Base-by-base conservation (phyloP, 2,888 invertebrate species). In the Sycophila texana region DNA sequence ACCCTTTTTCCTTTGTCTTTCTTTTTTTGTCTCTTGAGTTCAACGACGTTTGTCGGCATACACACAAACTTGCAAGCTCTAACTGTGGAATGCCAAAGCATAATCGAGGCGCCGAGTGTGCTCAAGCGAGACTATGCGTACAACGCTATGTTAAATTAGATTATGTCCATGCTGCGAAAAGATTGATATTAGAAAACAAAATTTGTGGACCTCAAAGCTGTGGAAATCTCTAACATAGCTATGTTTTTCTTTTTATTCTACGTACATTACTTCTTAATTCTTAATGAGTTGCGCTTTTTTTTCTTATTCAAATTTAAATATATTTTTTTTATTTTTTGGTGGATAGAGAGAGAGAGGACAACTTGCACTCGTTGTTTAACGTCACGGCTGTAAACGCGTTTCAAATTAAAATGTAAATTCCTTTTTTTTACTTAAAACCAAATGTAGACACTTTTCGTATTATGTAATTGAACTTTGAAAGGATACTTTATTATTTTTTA, bases 131-230 rank as follows among this genome's bases (percentile, higher is more conserved):
- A 77, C 74, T 72, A 79, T 16, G 18, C 26, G 20, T 47, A 53
- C 13, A 16, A 70, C 58, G 68, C 47, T 51, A 53, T 39, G 60
- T 58, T 63, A 68, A 76, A 76, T 55, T 63, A n/a, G 61, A 75
- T 60, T 74, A 74, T 67, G 18, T 76, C 51, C 76, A 81, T 72
- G 74, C 81, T 78, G 63, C 72, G 73, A 18, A 71, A 20, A 80
- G 22, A 72, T 49, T 77, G 71, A 73, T 60, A 74, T 81, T 77
- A 81, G 61, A 73, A 78, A 78, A 78, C 67, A 72, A 78, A 75
- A 77, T 51, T 67, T 75, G 58, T 49, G 58, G 81, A 81, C 84
- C 85, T 88, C 89, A 89, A 90, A 89, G 90, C 90, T 90, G 26
- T 26, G 90, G 90, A 89, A 89, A 88, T 89, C 84, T 83, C 84